A percentile compares a stretch with the other conserved stretches of the same genome.
phyloP scores from a whole-genome alignment of 2,888 invertebrate genomes.

The Cantharis lateralis region DNA sequence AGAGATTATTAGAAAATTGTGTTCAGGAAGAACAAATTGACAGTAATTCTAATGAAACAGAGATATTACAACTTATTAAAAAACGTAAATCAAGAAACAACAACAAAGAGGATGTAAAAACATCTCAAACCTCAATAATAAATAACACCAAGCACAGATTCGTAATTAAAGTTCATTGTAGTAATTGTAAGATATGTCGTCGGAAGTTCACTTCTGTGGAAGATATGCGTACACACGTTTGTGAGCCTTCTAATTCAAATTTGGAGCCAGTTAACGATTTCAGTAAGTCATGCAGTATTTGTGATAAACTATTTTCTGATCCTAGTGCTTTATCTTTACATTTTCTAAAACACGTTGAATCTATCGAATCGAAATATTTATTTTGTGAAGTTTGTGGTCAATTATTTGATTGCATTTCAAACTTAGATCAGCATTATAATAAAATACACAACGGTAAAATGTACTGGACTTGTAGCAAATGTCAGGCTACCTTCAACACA shows the following conservation, averaged over 20 bases:
- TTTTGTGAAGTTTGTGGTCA: conserved; percentile 40
- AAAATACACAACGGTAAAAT: conserved; percentile 17
- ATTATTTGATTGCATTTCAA: conserved; percentile 34
- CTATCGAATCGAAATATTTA: conserved; percentile 28
- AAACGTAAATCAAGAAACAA: neutral
- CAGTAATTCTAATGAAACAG: neutral
- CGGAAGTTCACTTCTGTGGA: neutral
- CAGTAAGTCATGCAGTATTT: conserved; percentile 1
- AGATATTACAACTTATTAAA: neutral
- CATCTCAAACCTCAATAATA: neutral
- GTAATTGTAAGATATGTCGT: neutral
- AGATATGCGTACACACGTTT: neutral
- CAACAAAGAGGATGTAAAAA: neutral
- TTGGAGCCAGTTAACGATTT: neutral
- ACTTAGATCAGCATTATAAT: conserved; percentile 34
- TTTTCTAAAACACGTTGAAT: conserved; percentile 34
- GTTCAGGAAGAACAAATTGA: neutral
- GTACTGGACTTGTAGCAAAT: conserved; percentile 28
- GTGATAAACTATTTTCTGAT: conserved; percentile 29
- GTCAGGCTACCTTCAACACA: conserved; percentile 30
- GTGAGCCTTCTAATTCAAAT: neutral
- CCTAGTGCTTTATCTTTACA: conserved; percentile 31
- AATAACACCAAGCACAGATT: neutral
- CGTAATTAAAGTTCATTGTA: neutral
- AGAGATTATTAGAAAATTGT: neutral